Evolutionary conservation across 2,797 vertebrate genomes (phyloP).

Genomic region (Champsocephalus esox): DNA sequence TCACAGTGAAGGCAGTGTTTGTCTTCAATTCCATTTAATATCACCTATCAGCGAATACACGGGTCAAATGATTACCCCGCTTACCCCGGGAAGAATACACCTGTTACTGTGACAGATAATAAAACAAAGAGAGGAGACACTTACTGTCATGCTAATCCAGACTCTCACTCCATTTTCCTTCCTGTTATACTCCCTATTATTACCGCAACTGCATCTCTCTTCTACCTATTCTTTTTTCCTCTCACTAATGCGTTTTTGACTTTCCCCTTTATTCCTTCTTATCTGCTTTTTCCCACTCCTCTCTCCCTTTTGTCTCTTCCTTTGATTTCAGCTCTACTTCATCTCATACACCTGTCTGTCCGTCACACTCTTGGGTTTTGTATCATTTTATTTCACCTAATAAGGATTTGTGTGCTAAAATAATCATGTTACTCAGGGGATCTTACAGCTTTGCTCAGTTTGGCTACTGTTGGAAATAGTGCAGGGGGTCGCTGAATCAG

Average conservation of each 20-base stretch:
- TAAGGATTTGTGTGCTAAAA: conserved; percentile 36
- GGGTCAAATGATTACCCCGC: conserved; percentile 52
- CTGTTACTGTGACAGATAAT: conserved; percentile 66
- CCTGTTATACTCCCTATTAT: conserved; percentile 38
- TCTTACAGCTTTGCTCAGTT: conserved; percentile 22
- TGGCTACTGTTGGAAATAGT: conserved; percentile 23
- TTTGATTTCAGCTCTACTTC: conserved; percentile 52
- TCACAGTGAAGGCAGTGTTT: conserved; percentile 49
- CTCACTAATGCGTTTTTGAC: conserved; percentile 47
- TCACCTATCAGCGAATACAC: conserved; percentile 54
- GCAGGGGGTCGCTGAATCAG: conserved; percentile 30
- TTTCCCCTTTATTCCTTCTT: conserved; percentile 61
- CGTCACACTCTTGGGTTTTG: conserved; percentile 34
- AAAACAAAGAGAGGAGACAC: conserved; percentile 45
- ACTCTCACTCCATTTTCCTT: conserved; percentile 1
- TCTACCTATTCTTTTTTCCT: conserved; percentile 40
- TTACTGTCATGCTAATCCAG: conserved; percentile 58
- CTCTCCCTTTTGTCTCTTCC: conserved; percentile 43
- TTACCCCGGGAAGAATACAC: conserved; percentile 50
- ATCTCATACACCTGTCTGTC: conserved; percentile 39
- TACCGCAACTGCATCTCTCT: conserved; percentile 57
- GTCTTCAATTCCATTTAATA: conserved; percentile 63
- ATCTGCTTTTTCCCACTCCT: conserved; percentile 39
- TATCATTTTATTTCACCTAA: conserved; percentile 43
- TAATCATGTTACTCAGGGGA: conserved; percentile 17